phyloP scores from a whole-genome alignment of 2,797 vertebrate species.

The Ataeniobius toweri region DNA sequence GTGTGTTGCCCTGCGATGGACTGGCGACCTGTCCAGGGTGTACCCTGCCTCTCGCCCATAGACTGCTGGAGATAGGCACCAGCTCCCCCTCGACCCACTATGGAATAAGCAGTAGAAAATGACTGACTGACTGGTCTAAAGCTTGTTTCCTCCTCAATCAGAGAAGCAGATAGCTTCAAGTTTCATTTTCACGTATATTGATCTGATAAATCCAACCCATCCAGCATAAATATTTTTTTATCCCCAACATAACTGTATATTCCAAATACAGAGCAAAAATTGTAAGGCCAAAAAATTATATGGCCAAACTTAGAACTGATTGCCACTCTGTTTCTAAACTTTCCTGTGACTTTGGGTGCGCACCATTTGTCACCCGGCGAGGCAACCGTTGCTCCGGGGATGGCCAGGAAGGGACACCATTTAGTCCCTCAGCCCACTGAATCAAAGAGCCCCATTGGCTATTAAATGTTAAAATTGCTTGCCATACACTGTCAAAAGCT shows the following conservation, averaged over 20 bases:
- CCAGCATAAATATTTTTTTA: not conserved
- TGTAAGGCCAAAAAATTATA: not conserved
- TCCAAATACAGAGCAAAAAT: too few species aligned
- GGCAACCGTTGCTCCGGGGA: too few species aligned
- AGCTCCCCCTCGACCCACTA: too few species aligned
- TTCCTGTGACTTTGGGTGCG: not conserved
- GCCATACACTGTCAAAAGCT: not conserved
- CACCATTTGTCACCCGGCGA: not conserved
- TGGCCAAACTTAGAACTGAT: not conserved
- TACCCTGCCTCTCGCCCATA: too few species aligned
- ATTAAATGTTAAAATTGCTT: not conserved
- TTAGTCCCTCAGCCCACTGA: too few species aligned
- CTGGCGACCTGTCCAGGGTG: too few species aligned
- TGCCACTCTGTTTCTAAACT: too few species aligned
- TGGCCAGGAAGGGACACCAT: too few species aligned
- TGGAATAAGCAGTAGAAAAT: too few species aligned
- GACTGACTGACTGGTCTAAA: too few species aligned
- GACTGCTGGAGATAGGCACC: too few species aligned
- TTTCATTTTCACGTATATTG: not conserved
- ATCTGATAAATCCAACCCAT: not conserved
- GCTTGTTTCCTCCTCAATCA: slow-evolving; percentile 3
- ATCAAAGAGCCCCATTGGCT: not conserved
- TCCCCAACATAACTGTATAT: not conserved
- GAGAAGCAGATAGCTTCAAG: not conserved
- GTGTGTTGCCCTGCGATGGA: too few species aligned